Percentiles rank a stretch among this genome's conserved stretches.
phyloP scores from a whole-genome alignment of 2,113 vertebrate genomes.

The Thunnus thynnus region DNA sequence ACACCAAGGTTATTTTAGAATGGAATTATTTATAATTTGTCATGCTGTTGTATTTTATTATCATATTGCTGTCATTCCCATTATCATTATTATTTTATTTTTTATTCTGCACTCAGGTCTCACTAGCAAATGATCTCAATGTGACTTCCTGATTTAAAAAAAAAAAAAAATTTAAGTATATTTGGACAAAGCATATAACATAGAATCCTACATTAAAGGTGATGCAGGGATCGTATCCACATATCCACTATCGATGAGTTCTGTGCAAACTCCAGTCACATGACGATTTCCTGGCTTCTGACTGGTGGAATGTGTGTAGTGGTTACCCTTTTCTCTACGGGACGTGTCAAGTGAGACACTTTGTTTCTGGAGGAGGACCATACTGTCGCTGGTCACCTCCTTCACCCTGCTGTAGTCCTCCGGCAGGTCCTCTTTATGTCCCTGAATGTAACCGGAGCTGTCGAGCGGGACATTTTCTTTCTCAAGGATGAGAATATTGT shows the following conservation, averaged over 20 bases:
- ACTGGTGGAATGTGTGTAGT: conserved; percentile 7
- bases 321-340: conserved; percentile 14
- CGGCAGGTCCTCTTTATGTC: conserved; percentile 66
- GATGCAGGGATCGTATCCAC: conserved; percentile 49
- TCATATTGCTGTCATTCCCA: too few species aligned
- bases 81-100: too few species aligned
- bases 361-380: conserved; percentile 87
- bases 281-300: conserved; percentile 24
- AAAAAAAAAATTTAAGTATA: too few species aligned
- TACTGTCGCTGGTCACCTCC: conserved; percentile 79
- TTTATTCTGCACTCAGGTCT: too few species aligned
- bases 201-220: conserved; percentile 22
- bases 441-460: conserved; percentile 78
- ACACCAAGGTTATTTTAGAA: too few species aligned
- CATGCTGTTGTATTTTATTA: too few species aligned
- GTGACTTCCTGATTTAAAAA: too few species aligned
- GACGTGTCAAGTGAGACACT: not conserved
- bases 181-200: not conserved
- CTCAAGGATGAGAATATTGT: conserved; percentile 83
- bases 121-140: too few species aligned
- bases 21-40: too few species aligned
- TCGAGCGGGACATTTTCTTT: conserved; percentile 56
- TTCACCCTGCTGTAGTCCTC: conserved; percentile 89
- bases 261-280: not conserved
- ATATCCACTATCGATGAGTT: conserved; percentile 52